Evolutionary conservation across 1,140 invertebrate species (phyloP).

Genomic region (Drosophila miranda): DNA sequence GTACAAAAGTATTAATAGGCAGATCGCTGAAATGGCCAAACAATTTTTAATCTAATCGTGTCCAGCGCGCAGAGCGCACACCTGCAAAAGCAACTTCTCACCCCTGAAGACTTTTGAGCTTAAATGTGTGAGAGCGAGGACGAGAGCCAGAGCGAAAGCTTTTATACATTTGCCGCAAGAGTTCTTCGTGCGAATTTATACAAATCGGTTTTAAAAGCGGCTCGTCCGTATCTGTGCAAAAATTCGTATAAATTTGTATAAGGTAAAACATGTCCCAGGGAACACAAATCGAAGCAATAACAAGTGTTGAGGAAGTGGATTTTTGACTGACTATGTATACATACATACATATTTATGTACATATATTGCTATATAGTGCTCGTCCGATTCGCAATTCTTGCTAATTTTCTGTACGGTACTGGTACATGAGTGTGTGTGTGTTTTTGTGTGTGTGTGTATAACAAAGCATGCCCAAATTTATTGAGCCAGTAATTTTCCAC

Average conservation of each 20-base stretch:
- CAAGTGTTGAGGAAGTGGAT: neutral
- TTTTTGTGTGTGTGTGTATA: slow-evolving; percentile 20
- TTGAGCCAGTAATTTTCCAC: slow-evolving; percentile 46
- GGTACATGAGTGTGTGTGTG: neutral
- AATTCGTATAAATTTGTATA: neutral
- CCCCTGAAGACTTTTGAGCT: slow-evolving; percentile 13
- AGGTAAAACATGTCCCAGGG: neutral
- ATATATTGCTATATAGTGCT: no score
- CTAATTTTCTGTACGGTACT: slow-evolving; percentile 9
- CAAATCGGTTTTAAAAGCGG: slow-evolving; percentile 35
- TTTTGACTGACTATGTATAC: neutral
- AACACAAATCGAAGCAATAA: neutral
- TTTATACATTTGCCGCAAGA: slow-evolving; percentile 13
- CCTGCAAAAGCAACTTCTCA: slow-evolving; percentile 24
- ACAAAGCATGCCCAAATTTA: slow-evolving; percentile 14
- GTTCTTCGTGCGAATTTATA: slow-evolving; percentile 24
- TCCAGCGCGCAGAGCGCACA: slow-evolving; percentile 13
- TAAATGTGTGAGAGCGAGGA: neutral
- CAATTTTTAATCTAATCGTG: slow-evolving; percentile 26
- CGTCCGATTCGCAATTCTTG: slow-evolving; percentile 19
- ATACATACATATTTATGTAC: no score
- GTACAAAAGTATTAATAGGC: slow-evolving; percentile 9
- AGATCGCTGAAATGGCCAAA: slow-evolving; percentile 20
- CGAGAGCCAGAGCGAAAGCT: slow-evolving; percentile 6
- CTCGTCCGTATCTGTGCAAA: slow-evolving; percentile 2